Evolutionary conservation across 2,888 invertebrate species (phyloP).

Genomic region (Pegoplata infirma): DNA sequence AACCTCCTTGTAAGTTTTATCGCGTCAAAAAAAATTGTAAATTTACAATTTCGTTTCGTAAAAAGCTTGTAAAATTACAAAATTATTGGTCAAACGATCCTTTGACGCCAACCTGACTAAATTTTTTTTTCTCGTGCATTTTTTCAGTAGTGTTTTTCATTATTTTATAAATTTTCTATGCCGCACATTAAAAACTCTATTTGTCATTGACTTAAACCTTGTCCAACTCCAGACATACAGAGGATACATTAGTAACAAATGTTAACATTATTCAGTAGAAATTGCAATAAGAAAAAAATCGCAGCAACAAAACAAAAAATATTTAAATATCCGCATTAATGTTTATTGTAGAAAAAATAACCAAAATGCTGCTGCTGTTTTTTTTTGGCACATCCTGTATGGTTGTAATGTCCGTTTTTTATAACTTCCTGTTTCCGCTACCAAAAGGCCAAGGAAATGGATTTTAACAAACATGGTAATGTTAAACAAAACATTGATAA

Average conservation of each 20-base stretch:
- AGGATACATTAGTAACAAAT: conserved; percentile 31
- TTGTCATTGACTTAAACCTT: not conserved
- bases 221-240: not conserved
- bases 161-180: too few relatives aligned
- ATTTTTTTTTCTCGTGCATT: too few relatives aligned
- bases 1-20: too few relatives aligned
- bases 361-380: not conserved
- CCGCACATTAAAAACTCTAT: too few relatives aligned
- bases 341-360: conserved; percentile 2
- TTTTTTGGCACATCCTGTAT: conserved; percentile 45
- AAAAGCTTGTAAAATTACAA: too few relatives aligned
- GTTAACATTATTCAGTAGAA: not conserved
- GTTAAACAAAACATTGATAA: conserved; percentile 26
- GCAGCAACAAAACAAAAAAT: conserved; percentile 3
- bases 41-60: too few relatives aligned
- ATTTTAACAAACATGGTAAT: conserved; percentile 41
- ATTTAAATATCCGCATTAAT: conserved; percentile 48
- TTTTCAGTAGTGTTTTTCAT: too few relatives aligned
- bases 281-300: not conserved
- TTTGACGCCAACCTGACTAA: too few relatives aligned
- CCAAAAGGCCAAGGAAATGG: conserved; percentile 52
- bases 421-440: conserved; percentile 56
- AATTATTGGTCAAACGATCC: too few relatives aligned
- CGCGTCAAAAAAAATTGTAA: too few relatives aligned
- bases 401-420: conserved; percentile 54